Evolutionary conservation across 2,888 invertebrate genomes (phyloP).

Genomic region (Hirtodrosophila alboralis): DNA sequence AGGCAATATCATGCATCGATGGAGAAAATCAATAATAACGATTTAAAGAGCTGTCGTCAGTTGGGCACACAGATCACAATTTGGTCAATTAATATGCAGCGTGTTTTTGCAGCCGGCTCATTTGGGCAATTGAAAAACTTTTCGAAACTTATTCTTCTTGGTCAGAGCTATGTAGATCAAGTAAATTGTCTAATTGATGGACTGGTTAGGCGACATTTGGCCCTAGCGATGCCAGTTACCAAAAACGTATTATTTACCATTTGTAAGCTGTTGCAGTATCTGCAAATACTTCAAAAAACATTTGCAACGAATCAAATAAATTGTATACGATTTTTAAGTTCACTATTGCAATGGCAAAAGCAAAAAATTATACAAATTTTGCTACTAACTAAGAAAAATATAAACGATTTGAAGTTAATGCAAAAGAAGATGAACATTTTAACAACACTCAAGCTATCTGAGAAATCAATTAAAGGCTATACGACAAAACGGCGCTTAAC

Average conservation of each 20-base stretch:
- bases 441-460: conserved; percentile 56
- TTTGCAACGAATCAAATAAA: conserved; percentile 89
- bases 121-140: conserved; percentile 86
- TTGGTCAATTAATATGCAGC: conserved; percentile 88
- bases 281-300: conserved; percentile 90
- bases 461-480: conserved; percentile 50
- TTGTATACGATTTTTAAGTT: conserved; percentile 89
- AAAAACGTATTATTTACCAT: conserved; percentile 90
- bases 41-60: conserved; percentile 85
- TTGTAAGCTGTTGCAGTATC: conserved; percentile 91
- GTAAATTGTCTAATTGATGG: conserved; percentile 86
- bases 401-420: conserved; percentile 60
- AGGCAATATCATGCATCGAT: conserved; percentile 86
- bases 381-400: conserved; percentile 43
- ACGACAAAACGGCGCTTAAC: conserved; percentile 42
- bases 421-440: conserved; percentile 55
- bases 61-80: conserved; percentile 85
- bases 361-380: conserved; percentile 77
- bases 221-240: conserved; percentile 90
- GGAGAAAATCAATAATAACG: conserved; percentile 67
- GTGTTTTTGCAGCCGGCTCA: conserved; percentile 84
- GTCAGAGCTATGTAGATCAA: conserved; percentile 88
- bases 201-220: conserved; percentile 88
- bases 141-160: conserved; percentile 83
- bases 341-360: conserved; percentile 89